A percentile compares a stretch with the other conserved stretches of the same genome.
These are phyloP conservation scores for Conus betulinus DNA, from an alignment of 1,140 invertebrate species.

Conservation along the genomic window DNA sequence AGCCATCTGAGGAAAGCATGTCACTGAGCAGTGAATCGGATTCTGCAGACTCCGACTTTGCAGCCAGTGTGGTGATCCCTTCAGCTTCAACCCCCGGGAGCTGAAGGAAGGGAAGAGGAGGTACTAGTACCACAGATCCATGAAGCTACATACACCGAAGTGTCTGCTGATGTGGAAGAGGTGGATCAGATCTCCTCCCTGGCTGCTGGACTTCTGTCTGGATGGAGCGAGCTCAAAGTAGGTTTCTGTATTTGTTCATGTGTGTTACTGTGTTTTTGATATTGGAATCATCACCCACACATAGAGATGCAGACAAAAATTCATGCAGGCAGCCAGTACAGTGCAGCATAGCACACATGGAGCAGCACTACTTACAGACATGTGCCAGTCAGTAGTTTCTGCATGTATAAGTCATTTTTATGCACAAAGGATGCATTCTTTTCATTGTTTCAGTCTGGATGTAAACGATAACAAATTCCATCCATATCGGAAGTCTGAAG, in stretches of 20 bases:
- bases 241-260: neutral
- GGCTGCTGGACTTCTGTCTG: conserved; percentile 82
- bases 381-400: too few species aligned
- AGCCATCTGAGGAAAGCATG: neutral
- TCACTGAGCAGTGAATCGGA: conserved; percentile 1
- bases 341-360: too few species aligned
- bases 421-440: too few species aligned
- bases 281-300: neutral
- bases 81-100: conserved; percentile 20
- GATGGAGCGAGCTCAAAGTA: conserved; percentile 87
- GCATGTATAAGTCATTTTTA: too few species aligned
- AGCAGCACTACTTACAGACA: too few species aligned
- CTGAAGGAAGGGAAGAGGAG: conserved; percentile 3
- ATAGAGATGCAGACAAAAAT: neutral
- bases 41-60: neutral
- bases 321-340: too few species aligned
- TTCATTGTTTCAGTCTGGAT: too few species aligned
- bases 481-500: too few species aligned
- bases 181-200: conserved; percentile 68
- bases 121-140: neutral
- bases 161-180: neutral
- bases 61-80: neutral
- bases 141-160: neutral
- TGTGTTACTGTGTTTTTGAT: neutral
- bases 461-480: too few species aligned